phyloP scores from a whole-genome alignment of 1,140 invertebrate genomes.

The Polyergus mexicanus region DNA sequence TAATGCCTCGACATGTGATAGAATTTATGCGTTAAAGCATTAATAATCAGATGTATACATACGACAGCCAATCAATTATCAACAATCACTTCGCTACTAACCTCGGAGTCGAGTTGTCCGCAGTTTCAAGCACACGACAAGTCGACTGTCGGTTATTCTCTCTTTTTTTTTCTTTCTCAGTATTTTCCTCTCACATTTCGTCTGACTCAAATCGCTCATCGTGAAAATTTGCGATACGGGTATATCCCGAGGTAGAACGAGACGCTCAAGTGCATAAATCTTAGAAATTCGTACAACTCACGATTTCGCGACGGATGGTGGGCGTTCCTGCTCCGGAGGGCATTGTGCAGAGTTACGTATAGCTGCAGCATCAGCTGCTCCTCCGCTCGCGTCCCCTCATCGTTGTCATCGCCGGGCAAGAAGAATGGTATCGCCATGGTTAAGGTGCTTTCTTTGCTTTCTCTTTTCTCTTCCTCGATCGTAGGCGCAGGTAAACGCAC shows the following conservation, averaged over 20 bases:
- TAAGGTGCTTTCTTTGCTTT: conserved; percentile 5
- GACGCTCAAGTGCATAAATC: background rate
- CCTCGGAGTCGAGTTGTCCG: background rate
- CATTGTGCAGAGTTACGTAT: conserved; percentile 83
- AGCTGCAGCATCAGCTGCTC: conserved; percentile 84
- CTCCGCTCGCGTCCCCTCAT: conserved; percentile 78
- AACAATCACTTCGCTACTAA: background rate
- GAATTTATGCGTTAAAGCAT: background rate
- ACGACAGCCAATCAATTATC: background rate
- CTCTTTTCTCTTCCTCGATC: background rate
- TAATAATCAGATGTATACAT: background rate
- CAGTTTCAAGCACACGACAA: background rate
- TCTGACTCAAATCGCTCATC: conserved; percentile 14
- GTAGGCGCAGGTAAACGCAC: background rate
- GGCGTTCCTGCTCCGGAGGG: conserved; percentile 80
- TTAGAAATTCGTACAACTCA: conserved; percentile 78
- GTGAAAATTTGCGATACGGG: too few species aligned
- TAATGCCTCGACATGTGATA: background rate
- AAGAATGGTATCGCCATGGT: conserved; percentile 70
- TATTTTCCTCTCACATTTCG: background rate
- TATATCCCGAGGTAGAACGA: background rate
- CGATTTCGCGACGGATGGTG: conserved; percentile 85
- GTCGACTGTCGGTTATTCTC: background rate
- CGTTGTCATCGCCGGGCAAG: conserved; percentile 77
- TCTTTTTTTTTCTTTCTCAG: too few species aligned